A percentile compares a stretch with the other conserved stretches of the same genome.
These are phyloP conservation scores for Halcyon malimbica DNA, from an alignment of 2,113 vertebrate genomes.

Conservation along the genomic window DNA sequence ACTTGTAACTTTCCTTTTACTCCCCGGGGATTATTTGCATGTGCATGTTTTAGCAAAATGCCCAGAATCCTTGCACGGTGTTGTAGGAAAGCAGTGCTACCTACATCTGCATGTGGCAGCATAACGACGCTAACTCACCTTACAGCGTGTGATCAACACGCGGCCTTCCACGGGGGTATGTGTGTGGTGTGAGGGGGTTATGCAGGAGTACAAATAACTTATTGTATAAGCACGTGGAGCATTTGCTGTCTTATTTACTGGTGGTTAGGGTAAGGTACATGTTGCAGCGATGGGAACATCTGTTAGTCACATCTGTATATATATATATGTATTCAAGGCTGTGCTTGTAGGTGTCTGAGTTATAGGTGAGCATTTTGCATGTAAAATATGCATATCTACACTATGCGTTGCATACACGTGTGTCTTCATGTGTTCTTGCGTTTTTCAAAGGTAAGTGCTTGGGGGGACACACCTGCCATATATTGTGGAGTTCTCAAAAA, in stretches of 20 bases:
- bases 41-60: not conserved
- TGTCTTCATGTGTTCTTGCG: not conserved
- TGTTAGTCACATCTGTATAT: not conserved
- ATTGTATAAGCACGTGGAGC: not conserved
- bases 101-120: not conserved
- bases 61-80: not conserved
- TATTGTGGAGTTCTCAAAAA: not conserved
- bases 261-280: not conserved
- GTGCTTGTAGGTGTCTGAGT: not conserved
- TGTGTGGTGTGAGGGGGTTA: rapidly evolving
- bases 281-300: not conserved
- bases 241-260: not conserved
- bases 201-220: not conserved
- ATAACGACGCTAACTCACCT: not conserved
- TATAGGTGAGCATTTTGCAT: not conserved
- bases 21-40: not conserved
- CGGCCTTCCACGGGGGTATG: no score
- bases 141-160: not conserved
- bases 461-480: not conserved
- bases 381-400: not conserved
- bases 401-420: rapidly evolving
- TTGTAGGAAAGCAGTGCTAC: not conserved
- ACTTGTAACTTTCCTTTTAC: not conserved
- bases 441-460: not conserved
- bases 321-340: not conserved